Base-by-base conservation (phyloP, 92 coral and sea anemone genomes). In the Montipora capitata region DNA sequence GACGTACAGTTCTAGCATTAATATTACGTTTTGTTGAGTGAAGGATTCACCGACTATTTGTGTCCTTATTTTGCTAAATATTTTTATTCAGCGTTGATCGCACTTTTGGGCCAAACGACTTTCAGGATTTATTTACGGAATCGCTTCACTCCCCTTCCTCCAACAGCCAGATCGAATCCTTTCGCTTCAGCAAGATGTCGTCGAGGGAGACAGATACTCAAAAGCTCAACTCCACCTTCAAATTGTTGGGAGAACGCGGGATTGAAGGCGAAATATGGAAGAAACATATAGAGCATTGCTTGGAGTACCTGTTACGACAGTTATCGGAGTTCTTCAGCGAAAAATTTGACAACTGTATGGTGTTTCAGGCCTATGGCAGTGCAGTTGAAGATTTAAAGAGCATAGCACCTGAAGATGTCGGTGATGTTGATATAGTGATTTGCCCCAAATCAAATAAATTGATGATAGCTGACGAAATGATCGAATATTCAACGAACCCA, bases 381-480 rank as follows among this genome's bases (percentile, higher is more conserved):
- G 81, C 93, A 0, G 91, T 45, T 1, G 96, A 94, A 77, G 82
- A 84, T 9, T 87, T 91, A 4, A 88, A 76, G 66, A 68, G 90
- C 45, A 80, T 73, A 57, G 66, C 78, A 10, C 87, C 87, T 6
- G 61, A 89, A 17, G 91, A 94, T 41, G 76, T 88, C 8, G 95
- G 95, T 2, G 95, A 91, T 65, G n/a, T 89, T 11, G 95, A 94
- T 61, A 40, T 91, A 18, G 79, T 91, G 91, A 73, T 94, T 40
- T 76, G 56, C 68, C 87, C 96, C 7, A 56, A 71, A 15, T 66
- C 89, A 65, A 87, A 89, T 0, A 87, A 88, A 42, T 68, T 85
- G 70, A 71, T 49, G 48, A 72, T 94, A 62, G 9, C 62, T 41
- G 89, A 84, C 11, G 94, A 93, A 41, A 69, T 92, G 65, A 67